Evolutionary conservation across 2,113 vertebrate species (phyloP).

Genomic region (Oceanites oceanicus): DNA sequence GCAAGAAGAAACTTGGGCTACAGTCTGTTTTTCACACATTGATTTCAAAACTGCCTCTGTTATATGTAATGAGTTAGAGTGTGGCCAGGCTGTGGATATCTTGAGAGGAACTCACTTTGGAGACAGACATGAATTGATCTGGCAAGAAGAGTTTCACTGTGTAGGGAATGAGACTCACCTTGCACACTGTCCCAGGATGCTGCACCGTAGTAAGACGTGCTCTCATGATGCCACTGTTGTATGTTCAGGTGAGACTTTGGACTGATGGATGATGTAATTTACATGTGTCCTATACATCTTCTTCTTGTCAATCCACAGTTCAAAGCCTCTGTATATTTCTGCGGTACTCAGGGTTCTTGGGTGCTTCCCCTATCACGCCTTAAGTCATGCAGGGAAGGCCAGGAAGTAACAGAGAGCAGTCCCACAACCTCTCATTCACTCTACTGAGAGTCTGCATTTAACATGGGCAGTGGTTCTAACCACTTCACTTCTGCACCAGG

Average conservation of each 20-base stretch:
- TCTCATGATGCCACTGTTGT: constrained; percentile 56
- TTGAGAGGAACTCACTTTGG: constrained; percentile 37
- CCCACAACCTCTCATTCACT: background rate
- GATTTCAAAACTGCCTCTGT: constrained; percentile 69
- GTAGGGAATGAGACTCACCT: constrained; percentile 61
- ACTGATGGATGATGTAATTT: background rate
- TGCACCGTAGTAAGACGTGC: background rate
- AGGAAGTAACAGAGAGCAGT: background rate
- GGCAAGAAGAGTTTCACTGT: constrained; percentile 74
- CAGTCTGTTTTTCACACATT: constrained; percentile 69
- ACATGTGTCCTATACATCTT: background rate
- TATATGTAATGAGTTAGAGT: constrained; percentile 71
- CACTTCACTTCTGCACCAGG: background rate
- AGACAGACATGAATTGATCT: constrained; percentile 46
- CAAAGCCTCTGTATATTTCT: background rate
- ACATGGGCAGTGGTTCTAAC: background rate
- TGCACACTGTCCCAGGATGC: constrained; percentile 53
- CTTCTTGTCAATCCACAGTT: background rate
- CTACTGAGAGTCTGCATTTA: background rate
- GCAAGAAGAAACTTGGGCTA: constrained; percentile 52
- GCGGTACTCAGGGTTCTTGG: background rate
- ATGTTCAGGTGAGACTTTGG: constrained; percentile 74
- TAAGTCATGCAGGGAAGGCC: background rate
- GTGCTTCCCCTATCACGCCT: background rate
- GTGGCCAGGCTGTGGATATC: constrained; percentile 55